A percentile compares a stretch with the other conserved stretches of the same genome.
phyloP scores from a whole-genome alignment of 1,140 invertebrate species.

The Drosophila paulistorum region DNA sequence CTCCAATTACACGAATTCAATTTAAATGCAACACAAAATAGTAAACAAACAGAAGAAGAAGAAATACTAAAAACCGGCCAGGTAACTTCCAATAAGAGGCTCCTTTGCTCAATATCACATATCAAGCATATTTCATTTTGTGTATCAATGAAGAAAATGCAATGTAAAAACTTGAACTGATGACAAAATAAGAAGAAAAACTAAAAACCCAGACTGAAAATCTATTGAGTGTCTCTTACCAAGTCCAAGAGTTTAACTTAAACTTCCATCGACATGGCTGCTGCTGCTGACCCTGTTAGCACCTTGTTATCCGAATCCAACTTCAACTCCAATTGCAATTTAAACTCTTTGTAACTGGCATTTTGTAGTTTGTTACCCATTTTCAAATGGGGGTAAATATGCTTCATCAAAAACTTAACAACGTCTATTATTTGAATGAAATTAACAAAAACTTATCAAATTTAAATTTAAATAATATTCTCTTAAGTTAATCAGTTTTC shows the following conservation, averaged over 20 bases:
- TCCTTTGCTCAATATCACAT: not conserved
- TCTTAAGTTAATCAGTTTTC: no score
- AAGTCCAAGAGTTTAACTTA: conserved; percentile 17
- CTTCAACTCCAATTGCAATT: conserved; percentile 4
- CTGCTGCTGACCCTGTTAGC: conserved; percentile 63
- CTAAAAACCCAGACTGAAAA: not conserved
- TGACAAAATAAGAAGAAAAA: not conserved
- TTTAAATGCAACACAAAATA: conserved; percentile 43
- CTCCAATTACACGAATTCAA: conserved; percentile 54
- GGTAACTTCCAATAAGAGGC: conserved; percentile 20
- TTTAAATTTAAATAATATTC: no score
- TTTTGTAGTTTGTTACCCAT: conserved; percentile 30
- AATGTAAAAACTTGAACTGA: not conserved
- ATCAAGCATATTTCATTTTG: not conserved
- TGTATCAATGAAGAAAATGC: not conserved
- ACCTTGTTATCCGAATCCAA: conserved; percentile 26
- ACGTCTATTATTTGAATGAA: no score
- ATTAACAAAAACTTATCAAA: no score
- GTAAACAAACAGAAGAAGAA: not conserved
- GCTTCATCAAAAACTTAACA: no score
- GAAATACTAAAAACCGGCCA: conserved; percentile 21
- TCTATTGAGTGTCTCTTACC: conserved; percentile 25
- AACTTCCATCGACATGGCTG: conserved; percentile 31
- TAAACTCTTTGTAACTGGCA: conserved; percentile 20
- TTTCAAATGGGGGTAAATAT: not conserved